phyloP scores from a whole-genome alignment of 2,113 vertebrate genomes.

The Marcusenius ussheri region DNA sequence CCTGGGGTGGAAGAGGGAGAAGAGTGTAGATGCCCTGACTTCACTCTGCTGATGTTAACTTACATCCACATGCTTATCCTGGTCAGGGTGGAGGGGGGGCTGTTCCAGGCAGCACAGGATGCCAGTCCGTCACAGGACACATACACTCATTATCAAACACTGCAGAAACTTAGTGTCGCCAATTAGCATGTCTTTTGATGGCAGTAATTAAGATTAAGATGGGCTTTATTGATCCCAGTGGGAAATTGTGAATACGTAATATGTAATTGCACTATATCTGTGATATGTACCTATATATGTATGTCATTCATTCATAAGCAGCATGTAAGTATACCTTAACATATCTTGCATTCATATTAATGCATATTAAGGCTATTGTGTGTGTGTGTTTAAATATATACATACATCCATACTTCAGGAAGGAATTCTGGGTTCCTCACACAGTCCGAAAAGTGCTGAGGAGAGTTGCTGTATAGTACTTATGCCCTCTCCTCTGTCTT shows the following conservation, averaged over 20 bases:
- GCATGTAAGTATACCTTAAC: neutral
- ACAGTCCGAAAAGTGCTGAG: neutral
- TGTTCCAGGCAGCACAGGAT: neutral
- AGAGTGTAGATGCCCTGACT: neutral
- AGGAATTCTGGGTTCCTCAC: neutral
- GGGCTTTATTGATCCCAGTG: neutral
- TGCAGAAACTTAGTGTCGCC: neutral
- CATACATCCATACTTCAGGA: too few species aligned
- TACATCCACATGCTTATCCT: neutral
- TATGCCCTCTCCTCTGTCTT: neutral
- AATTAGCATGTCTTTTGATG: neutral
- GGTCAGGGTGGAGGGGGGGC: neutral
- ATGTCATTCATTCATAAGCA: neutral
- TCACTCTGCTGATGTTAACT: neutral
- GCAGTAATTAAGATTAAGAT: neutral
- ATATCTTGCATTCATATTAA: neutral
- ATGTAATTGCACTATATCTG: neutral
- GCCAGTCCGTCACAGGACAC: neutral
- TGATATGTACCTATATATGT: neutral
- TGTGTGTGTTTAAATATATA: neutral
- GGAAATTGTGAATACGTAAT: neutral
- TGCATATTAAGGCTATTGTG: neutral
- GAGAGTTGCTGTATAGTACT: neutral
- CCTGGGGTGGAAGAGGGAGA: slow-evolving; percentile 15
- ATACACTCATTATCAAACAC: neutral